phyloP scores from a whole-genome alignment of 2,797 vertebrate genomes.

The Margarornis squamiger region DNA sequence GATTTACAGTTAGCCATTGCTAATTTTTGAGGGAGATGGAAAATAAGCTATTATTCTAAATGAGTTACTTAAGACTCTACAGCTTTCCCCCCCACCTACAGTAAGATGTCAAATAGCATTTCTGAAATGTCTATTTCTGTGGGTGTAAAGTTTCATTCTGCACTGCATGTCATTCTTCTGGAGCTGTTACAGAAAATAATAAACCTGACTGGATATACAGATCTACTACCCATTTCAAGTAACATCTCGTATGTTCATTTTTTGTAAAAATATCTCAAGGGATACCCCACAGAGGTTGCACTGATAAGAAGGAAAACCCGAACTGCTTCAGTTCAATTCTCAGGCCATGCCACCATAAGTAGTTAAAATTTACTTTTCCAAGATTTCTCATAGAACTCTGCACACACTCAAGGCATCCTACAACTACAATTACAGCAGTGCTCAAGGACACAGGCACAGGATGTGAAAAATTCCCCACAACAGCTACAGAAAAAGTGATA shows the following conservation, averaged over 20 bases:
- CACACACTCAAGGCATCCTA: not conserved
- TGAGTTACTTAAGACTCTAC: not conserved
- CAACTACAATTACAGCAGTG: not conserved
- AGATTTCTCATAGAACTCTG: not conserved
- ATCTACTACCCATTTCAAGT: not conserved
- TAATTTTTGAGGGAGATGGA: not conserved
- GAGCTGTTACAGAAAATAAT: not conserved
- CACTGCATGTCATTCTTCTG: not conserved
- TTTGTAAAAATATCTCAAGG: not conserved
- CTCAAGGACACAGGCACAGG: not conserved
- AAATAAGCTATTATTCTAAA: not conserved
- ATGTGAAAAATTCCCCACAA: not conserved
- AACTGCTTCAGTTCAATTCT: not conserved
- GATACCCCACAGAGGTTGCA: not conserved
- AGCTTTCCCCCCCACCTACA: not conserved
- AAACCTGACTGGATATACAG: not conserved
- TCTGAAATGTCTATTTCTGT: not conserved
- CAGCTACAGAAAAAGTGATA: not conserved
- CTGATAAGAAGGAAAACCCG: not conserved
- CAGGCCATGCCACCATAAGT: rapidly evolving
- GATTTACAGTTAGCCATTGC: not conserved
- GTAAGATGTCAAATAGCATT: not conserved
- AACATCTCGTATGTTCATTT: not conserved
- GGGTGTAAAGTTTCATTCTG: not conserved
- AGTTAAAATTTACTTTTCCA: not conserved